Percentiles rank a stretch among this genome's conserved stretches.
phyloP scores from a whole-genome alignment of 2,888 invertebrate genomes.

The Drosophila pseudotalamancana region DNA sequence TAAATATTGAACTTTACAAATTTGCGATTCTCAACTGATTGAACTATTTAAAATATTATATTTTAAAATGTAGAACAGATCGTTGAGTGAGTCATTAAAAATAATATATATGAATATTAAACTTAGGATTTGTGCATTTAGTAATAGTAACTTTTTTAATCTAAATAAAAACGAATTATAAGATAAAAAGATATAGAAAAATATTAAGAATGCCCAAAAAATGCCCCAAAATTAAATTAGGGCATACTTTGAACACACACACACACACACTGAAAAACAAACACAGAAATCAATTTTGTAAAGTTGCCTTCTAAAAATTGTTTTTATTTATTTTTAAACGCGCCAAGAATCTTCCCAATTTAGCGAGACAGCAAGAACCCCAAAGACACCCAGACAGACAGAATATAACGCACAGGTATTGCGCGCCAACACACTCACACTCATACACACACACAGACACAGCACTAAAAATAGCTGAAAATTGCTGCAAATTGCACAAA shows the following conservation, averaged over 20 bases:
- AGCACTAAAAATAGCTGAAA: conserved; percentile 45
- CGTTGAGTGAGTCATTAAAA: no score
- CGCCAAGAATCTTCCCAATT: conserved; percentile 36
- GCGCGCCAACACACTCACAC: conserved; percentile 9
- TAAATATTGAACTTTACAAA: no score
- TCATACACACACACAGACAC: conserved; percentile 12
- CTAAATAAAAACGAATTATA: no score
- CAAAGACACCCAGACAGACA: conserved; percentile 1
- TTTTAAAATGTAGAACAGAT: no score
- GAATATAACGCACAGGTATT: background rate
- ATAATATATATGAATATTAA: no score
- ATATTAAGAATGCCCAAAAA: background rate
- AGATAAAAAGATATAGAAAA: no score
- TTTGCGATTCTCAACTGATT: no score
- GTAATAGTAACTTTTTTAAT: no score
- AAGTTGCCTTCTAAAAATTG: conserved; percentile 41
- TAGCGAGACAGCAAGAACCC: conserved; percentile 33
- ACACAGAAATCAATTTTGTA: conserved; percentile 29
- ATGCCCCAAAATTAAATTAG: background rate
- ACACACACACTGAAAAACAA: background rate
- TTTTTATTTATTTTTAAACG: conserved; percentile 65
- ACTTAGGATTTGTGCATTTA: no score
- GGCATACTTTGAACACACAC: background rate
- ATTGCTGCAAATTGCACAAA: conserved; percentile 30
- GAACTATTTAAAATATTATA: no score